Percentiles rank a stretch among this genome's conserved stretches.
Conservation (phyloP, 2,797 vertebrate genomes). For the Pseudotriccus pelzelni region DNA sequence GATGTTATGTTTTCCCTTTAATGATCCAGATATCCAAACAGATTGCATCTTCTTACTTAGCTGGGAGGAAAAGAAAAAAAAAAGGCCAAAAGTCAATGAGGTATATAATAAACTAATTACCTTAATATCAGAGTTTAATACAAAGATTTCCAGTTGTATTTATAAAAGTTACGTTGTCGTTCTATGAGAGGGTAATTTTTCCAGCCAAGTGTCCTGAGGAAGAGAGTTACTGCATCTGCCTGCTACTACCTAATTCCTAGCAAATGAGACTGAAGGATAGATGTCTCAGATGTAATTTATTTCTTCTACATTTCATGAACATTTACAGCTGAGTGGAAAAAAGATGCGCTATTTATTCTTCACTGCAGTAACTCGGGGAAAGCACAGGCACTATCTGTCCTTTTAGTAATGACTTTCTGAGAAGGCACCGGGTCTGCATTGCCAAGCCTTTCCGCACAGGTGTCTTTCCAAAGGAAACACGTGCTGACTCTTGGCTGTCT, state of each 20-base stretch:
- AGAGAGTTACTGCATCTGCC: neutral
- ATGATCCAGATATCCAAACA: neutral
- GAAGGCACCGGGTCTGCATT: neutral
- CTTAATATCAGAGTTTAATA: neutral
- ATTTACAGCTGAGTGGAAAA: neutral
- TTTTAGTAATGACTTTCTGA: neutral
- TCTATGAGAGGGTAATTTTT: neutral
- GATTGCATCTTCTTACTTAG: neutral
- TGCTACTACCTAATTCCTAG: neutral
- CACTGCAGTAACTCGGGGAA: accelerated
- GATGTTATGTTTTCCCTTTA: neutral
- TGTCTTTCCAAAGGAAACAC: accelerated
- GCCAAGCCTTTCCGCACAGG: neutral
- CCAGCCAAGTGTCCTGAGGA: neutral
- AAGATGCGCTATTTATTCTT: neutral
- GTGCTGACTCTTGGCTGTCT: neutral
- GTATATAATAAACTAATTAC: neutral
- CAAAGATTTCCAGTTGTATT: neutral
- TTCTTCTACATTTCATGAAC: neutral
- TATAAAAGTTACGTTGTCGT: neutral
- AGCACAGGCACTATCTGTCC: neutral
- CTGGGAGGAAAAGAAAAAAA: too few relatives aligned
- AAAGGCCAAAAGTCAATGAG: neutral
- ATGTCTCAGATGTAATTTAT: neutral
- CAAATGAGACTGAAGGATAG: neutral